Conservation (phyloP, 2,888 invertebrate genomes). For the Xestia c-nigrum region DNA sequence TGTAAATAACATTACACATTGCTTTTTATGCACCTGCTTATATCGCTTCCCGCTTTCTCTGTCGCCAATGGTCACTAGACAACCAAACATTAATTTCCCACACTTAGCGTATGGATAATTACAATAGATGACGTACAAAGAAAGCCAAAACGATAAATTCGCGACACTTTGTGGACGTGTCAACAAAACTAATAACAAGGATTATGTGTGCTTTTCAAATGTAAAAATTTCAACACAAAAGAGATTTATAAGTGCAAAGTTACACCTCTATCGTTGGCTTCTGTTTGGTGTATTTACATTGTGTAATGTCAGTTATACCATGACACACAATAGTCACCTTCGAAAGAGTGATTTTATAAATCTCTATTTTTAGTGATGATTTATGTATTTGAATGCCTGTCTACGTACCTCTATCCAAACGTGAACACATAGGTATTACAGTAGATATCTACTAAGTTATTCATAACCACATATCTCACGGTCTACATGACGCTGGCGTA, state of each 20-base stretch:
- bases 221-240: slow-evolving; percentile 61
- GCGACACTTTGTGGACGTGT: slow-evolving; percentile 80
- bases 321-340: slow-evolving; percentile 50
- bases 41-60: slow-evolving; percentile 64
- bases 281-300: slow-evolving; percentile 65
- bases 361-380: slow-evolving; percentile 44
- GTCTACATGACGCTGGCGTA: slow-evolving; percentile 22
- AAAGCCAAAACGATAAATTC: slow-evolving; percentile 79
- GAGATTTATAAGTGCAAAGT: slow-evolving; percentile 63
- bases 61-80: slow-evolving; percentile 26
- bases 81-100: slow-evolving; percentile 84
- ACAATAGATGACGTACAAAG: slow-evolving; percentile 77
- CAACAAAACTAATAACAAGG: slow-evolving; percentile 81
- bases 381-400: slow-evolving; percentile 40
- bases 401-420: background rate
- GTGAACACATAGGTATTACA: slow-evolving; percentile 4
- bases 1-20: background rate
- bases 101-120: slow-evolving; percentile 80
- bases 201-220: slow-evolving; percentile 73
- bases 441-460: slow-evolving; percentile 39
- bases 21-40: background rate
- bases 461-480: slow-evolving; percentile 50
- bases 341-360: slow-evolving; percentile 37
- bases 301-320: slow-evolving; percentile 58
- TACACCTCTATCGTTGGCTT: slow-evolving; percentile 56